These are phyloP conservation scores for Helicolenus hilgendorfi DNA, from an alignment of 2,797 vertebrate species.

Conservation along the genomic window DNA sequence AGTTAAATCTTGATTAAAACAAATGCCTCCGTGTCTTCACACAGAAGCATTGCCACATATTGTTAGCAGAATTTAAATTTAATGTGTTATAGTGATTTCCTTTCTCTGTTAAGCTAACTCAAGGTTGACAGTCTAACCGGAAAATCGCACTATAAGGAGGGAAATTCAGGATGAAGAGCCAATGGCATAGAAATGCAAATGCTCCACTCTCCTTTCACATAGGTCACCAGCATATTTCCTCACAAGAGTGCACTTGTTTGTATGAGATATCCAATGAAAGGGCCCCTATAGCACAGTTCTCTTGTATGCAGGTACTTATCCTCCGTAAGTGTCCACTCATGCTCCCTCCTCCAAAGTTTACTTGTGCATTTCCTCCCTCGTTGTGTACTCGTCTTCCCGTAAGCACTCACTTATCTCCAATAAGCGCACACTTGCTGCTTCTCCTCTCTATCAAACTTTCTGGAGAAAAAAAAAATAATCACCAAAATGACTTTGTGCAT, in stretches of 20 bases:
- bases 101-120: not conserved
- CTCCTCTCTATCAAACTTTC: slow-evolving; percentile 38
- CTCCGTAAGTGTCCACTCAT: slow-evolving; percentile 26
- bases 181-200: slow-evolving; percentile 40
- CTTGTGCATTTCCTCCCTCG: slow-evolving; percentile 11
- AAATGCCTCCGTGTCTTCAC: not conserved
- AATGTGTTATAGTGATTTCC: slow-evolving; percentile 9
- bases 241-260: slow-evolving; percentile 28
- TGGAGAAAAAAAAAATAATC: slow-evolving; percentile 42
- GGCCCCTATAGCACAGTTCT: not conserved
- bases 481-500: slow-evolving; percentile 64
- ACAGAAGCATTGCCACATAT: not conserved
- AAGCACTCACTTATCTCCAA: slow-evolving; percentile 14
- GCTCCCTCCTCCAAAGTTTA: slow-evolving; percentile 31
- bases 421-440: slow-evolving; percentile 13
- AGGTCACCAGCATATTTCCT: slow-evolving; percentile 33
- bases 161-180: slow-evolving; percentile 9
- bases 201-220: not conserved
- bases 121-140: not conserved
- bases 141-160: not conserved
- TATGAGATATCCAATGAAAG: slow-evolving; percentile 18
- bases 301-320: slow-evolving; percentile 7
- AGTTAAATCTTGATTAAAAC: not conserved
- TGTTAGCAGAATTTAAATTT: slow-evolving; percentile 1
- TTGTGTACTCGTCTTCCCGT: slow-evolving; percentile 16